A percentile compares a stretch with the other conserved stretches of the same genome.
Conservation (phyloP, 2,113 vertebrate species). For the Gasterosteus nipponicus region DNA sequence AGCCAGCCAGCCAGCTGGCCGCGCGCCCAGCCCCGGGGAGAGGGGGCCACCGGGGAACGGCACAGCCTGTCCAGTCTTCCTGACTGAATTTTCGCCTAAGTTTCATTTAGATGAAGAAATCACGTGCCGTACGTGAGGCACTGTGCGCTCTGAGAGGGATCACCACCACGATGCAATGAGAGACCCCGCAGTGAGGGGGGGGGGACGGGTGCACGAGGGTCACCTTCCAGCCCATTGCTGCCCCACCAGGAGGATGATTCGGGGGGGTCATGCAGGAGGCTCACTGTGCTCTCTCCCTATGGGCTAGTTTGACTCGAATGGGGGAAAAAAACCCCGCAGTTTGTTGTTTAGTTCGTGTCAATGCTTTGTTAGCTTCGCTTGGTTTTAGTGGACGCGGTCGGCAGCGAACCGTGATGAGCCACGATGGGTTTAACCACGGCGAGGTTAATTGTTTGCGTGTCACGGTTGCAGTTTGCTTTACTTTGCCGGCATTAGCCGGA, state of each 20-base stretch:
- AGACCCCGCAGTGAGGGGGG: conserved; percentile 46
- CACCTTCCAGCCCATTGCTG: conserved; percentile 71
- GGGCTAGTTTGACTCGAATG: conserved; percentile 12
- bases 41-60: no score
- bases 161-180: conserved; percentile 66
- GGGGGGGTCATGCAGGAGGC: background rate
- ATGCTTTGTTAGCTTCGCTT: background rate
- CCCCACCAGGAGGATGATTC: conserved; percentile 29
- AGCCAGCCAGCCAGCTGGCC: no score
- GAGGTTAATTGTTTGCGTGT: conserved; percentile 69
- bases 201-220: conserved; percentile 54
- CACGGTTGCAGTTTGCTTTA: conserved; percentile 40
- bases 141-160: background rate
- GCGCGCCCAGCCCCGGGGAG: no score
- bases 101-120: background rate
- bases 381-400: conserved; percentile 33
- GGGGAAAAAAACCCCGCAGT: background rate
- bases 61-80: no score
- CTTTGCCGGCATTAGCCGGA: conserved; percentile 47
- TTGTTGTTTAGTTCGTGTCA: background rate
- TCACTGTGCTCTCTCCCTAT: conserved; percentile 11
- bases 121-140: background rate
- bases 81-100: no score
- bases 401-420: conserved; percentile 46
- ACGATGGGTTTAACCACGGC: conserved; percentile 42